Evolutionary conservation across 2,888 invertebrate species (phyloP).

Genomic region (Sicus ferrugineus): DNA sequence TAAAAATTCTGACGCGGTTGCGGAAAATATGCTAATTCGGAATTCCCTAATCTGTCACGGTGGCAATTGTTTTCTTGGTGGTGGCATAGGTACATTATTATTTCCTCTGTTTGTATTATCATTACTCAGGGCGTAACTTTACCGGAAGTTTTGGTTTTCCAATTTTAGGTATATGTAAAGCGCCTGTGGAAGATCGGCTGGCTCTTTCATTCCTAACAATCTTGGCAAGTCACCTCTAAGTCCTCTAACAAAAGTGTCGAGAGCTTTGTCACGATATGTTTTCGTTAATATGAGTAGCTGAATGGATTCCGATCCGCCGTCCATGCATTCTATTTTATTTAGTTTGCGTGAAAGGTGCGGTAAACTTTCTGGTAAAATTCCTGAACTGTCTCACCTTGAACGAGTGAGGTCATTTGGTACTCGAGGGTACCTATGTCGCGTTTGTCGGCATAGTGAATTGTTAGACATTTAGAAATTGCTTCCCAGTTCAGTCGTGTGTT

Average conservation of each 20-base stretch:
- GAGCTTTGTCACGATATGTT: slow-evolving; percentile 34
- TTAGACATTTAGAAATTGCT: slow-evolving; percentile 26
- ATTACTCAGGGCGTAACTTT: not conserved
- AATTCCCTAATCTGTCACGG: not conserved
- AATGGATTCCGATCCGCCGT: slow-evolving; percentile 27
- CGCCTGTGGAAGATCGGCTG: slow-evolving; percentile 7
- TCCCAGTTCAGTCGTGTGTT: slow-evolving; percentile 1
- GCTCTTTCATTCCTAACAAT: slow-evolving; percentile 21
- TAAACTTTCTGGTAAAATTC: slow-evolving; percentile 29
- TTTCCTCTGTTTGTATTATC: not conserved
- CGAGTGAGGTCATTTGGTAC: slow-evolving; percentile 34
- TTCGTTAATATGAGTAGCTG: slow-evolving; percentile 31
- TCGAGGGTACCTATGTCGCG: slow-evolving; percentile 36
- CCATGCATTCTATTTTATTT: slow-evolving; percentile 23
- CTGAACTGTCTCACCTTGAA: slow-evolving; percentile 22
- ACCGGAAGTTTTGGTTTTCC: slow-evolving; percentile 1
- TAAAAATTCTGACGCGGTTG: not conserved
- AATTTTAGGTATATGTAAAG: slow-evolving; percentile 5
- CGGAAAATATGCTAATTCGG: not conserved
- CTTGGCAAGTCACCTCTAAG: slow-evolving; percentile 30
- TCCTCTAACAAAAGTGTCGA: slow-evolving; percentile 34
- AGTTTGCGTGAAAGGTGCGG: slow-evolving; percentile 32
- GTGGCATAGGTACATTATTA: not conserved
- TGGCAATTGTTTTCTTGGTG: not conserved
- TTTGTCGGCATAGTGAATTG: slow-evolving; percentile 36